Base-by-base conservation (phyloP, 1,140 invertebrate genomes). In the Zophobas morio region DNA sequence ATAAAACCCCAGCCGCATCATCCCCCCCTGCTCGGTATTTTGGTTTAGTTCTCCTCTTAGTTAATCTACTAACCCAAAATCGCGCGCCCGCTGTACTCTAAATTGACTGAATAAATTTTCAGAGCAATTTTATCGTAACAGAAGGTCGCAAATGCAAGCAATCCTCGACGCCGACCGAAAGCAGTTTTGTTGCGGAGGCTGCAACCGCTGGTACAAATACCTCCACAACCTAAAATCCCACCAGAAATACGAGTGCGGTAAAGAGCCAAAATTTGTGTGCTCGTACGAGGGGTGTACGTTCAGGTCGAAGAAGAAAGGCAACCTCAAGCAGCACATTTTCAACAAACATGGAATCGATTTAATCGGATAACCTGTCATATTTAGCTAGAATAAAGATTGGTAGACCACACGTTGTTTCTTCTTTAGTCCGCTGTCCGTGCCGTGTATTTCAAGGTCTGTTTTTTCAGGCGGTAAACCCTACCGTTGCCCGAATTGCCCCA, bases 181-280 rank as follows among this genome's bases (percentile, higher is more conserved):
- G 34, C 71, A 73, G 51, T 73, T 73, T 56, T 73, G 71, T 40
- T 73, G 71, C 40, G 71, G 71, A 1, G 71, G 71, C 8, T 73
- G 71, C 40, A 73, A 73, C 54, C 71, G 71, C 6, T 73, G 71
- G 71, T 73, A 73, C 33, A 73, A 73, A 54, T 73, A 73, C 39
- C 54, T 73, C 8, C 71, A 73, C 71, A 73, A 73, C 40, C 39
- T 73, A 40, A 53, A 56, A 56, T 73, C 88, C 33, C 92, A 93
- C 82, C 86, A 91, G 78, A 89, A 89, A 63, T 90, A 92, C 78
- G 91, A 93, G 76, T 93, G 92, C 77, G 91, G 91, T 1, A 89
- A 92, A 76, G 86, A 88, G 66, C 86, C 87, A 2, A 82, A 83
- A 75, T 89, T 88, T 78, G 77, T 81, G 4, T 90, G 89, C 78